Evolutionary conservation across 2,888 invertebrate species (phyloP), one percentile per base, ranked within the genome.

Genomic region (Pyrgus malvae): DNA sequence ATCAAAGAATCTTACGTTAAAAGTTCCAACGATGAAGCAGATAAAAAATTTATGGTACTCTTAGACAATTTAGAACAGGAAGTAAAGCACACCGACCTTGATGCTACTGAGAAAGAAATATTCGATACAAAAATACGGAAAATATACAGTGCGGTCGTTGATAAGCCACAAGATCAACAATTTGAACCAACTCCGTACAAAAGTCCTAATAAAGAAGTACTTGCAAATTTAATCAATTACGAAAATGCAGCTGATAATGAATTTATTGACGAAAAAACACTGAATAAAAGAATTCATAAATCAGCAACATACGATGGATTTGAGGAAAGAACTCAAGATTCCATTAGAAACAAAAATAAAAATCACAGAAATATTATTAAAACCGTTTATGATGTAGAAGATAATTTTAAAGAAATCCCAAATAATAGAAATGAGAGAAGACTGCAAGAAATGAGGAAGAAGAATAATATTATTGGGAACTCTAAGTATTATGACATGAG

Each of bases 41-140:
- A 83, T 23, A 70, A 66, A 33, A 80, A 75, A 56, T 56, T 86
- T 1, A 67, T 86, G 59, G 57, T 55, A 35, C 63, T 87, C 48
- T 64, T 86, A 25, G 73, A 84, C 50, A 76, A 67, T 55, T 64
- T 87, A 55, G 83, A 85, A 60, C 64, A 65, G 65, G 78, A 83
- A 74, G 76, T 81, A 0, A 77, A 76, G 45, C 69, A 80, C 55
- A 63, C 78, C 23, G 69, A 83, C 49, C 57, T 83, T 11, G 66
- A 69, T 53, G 69, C 66, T 2, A 67, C 57, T 3, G 74, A 78
- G 56, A 85, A 78, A 65, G 68, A 79, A 61, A 60, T 81, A 45
- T 71, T 85, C 48, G 78, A 85, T 65, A 73, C 68, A 1, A 86
- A 80, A 69, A 72, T 86, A 12, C 70, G 77, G 50, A 79, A 79